Evolutionary conservation across 2,797 vertebrate species (phyloP).

Genomic region (Loris lydekkerianus): DNA sequence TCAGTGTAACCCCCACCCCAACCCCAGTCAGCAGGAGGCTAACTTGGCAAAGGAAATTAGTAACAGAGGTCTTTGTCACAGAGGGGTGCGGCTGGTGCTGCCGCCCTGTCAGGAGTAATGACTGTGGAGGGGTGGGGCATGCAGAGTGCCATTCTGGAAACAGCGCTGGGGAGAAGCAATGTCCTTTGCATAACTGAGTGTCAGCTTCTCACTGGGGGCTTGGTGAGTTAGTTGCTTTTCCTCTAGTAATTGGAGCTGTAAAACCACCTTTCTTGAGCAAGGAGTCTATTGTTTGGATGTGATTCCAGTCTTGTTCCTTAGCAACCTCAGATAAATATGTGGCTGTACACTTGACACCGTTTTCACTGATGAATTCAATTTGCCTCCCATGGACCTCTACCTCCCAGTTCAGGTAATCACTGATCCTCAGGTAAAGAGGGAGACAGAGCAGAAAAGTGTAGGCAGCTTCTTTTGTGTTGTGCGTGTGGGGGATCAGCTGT

Average conservation of each 20-base stretch:
- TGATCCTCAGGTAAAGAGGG: slow-evolving; percentile 92
- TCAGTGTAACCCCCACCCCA: slow-evolving; percentile 81
- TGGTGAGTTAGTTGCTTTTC: slow-evolving; percentile 93
- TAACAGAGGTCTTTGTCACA: slow-evolving; percentile 91
- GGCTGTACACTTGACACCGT: slow-evolving; percentile 91
- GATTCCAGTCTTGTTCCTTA: slow-evolving; percentile 92
- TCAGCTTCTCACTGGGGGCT: slow-evolving; percentile 94
- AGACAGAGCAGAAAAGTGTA: slow-evolving; percentile 91
- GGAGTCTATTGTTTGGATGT: slow-evolving; percentile 94
- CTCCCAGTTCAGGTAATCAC: slow-evolving; percentile 92
- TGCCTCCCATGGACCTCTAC: slow-evolving; percentile 91
- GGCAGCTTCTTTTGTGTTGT: slow-evolving; percentile 92
- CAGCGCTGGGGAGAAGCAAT: slow-evolving; percentile 92
- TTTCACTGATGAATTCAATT: slow-evolving; percentile 91
- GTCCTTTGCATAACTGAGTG: slow-evolving; percentile 93
- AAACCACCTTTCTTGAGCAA: slow-evolving; percentile 93
- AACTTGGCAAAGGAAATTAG: slow-evolving; percentile 93
- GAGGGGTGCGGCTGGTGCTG: slow-evolving; percentile 91
- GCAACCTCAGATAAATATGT: slow-evolving; percentile 91
- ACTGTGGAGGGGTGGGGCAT: slow-evolving; percentile 92
- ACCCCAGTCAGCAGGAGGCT: slow-evolving; percentile 89
- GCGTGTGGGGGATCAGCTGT: slow-evolving; percentile 89
- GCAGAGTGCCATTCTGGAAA: slow-evolving; percentile 92
- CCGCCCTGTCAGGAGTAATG: slow-evolving; percentile 94
- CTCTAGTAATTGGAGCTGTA: slow-evolving; percentile 93